These are phyloP conservation scores for Stramonita haemastoma DNA, from an alignment of 2,888 invertebrate genomes.

Conservation along the genomic window DNA sequence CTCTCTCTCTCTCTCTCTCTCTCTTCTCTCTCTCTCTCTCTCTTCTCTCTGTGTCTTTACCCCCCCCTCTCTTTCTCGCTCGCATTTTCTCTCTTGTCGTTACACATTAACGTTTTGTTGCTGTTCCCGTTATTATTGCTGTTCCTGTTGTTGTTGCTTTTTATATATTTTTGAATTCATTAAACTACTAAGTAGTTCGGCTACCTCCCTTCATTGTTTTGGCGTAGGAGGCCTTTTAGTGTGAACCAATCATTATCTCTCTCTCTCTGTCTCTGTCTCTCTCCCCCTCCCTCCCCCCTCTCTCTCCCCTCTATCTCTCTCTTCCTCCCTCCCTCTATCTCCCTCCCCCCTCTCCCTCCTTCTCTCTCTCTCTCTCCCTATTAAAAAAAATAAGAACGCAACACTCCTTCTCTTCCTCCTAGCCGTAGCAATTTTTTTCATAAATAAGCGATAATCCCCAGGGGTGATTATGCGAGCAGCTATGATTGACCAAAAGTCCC, in stretches of 20 bases:
- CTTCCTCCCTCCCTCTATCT: background rate
- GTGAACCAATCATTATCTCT: no score
- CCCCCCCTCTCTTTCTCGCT: background rate
- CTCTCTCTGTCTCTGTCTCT: background rate
- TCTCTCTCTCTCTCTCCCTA: background rate
- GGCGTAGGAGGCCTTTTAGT: no score
- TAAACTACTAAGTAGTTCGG: no score
- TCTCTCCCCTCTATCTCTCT: background rate
- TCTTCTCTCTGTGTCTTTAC: background rate
- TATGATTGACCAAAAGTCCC: background rate
- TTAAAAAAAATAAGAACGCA: no score
- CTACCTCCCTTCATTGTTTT: no score
- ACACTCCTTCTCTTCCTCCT: background rate
- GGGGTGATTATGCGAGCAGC: background rate
- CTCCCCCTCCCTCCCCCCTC: background rate
- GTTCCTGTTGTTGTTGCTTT: no score
- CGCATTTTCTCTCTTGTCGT: background rate
- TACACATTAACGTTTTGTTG: no score
- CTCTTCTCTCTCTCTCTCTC: background rate
- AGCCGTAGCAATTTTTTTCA: background rate
- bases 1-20: background rate
- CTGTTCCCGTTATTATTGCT: no score
- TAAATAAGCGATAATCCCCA: background rate
- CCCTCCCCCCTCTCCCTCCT: background rate
- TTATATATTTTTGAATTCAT: no score